phyloP scores from a whole-genome alignment of 2,888 invertebrate genomes.

The Disparrhopalites patrizii region DNA sequence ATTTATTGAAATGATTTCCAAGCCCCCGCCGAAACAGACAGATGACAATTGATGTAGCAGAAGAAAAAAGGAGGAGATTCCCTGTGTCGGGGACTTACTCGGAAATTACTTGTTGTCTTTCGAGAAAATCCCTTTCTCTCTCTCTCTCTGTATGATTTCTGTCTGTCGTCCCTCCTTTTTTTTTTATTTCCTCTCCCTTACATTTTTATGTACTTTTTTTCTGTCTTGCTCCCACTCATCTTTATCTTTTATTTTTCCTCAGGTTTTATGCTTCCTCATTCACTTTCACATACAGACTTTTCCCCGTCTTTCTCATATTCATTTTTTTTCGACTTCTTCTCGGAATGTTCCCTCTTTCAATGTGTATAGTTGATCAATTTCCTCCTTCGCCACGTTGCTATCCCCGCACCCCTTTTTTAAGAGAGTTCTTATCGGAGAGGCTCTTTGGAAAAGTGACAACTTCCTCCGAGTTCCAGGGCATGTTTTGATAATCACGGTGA shows the following conservation, averaged over 20 bases:
- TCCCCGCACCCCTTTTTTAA: too few species aligned
- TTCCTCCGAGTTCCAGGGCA: too few species aligned
- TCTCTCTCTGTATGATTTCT: background rate
- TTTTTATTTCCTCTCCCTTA: background rate
- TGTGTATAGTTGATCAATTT: background rate
- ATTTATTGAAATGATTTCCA: constrained; percentile 4
- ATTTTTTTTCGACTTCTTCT: background rate
- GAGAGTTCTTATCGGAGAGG: too few species aligned
- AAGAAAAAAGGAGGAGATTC: too few species aligned
- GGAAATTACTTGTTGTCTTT: background rate
- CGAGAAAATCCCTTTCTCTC: background rate
- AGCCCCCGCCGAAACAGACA: background rate
- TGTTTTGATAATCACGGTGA: too few species aligned
- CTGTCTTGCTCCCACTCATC: background rate
- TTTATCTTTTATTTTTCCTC: background rate
- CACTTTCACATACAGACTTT: background rate
- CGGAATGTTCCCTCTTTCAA: background rate
- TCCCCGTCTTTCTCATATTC: background rate
- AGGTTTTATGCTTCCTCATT: background rate
- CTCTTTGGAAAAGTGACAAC: too few species aligned
- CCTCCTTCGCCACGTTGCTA: too few species aligned
- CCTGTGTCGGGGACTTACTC: background rate
- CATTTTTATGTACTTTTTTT: background rate
- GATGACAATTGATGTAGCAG: constrained; percentile 3
- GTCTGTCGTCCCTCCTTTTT: background rate